Conservation (phyloP, 2,113 vertebrate genomes). For the Balaenoptera acutorostrata region DNA sequence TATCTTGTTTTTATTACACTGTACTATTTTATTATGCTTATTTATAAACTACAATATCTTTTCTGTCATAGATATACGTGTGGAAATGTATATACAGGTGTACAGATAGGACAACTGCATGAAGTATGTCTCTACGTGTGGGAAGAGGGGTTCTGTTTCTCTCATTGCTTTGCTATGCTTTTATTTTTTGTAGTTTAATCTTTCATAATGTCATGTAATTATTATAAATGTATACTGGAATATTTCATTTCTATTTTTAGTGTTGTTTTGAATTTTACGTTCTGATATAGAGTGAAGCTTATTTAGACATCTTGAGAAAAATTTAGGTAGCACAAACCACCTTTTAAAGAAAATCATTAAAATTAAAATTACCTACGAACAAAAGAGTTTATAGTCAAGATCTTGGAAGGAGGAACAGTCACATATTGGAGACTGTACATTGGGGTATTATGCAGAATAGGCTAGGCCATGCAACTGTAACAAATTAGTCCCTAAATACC, state of each 20-base stretch:
- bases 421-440: neutral
- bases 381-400: neutral
- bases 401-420: neutral
- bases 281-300: neutral
- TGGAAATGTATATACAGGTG: neutral
- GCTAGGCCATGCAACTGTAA: neutral
- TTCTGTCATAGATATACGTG: neutral
- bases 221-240: neutral
- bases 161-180: neutral
- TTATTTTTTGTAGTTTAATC: neutral
- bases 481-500: neutral
- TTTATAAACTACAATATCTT: neutral
- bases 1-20: neutral
- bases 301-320: neutral
- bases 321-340: neutral
- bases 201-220: neutral
- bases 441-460: neutral
- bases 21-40: neutral
- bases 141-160: neutral
- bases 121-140: neutral
- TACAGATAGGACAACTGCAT: neutral
- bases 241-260: neutral
- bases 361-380: conserved; percentile 2
- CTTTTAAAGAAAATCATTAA: neutral
- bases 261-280: neutral